These are phyloP conservation scores for Pangasius mekongensis DNA, from an alignment of 2,797 vertebrate species.

Conservation along the genomic window DNA sequence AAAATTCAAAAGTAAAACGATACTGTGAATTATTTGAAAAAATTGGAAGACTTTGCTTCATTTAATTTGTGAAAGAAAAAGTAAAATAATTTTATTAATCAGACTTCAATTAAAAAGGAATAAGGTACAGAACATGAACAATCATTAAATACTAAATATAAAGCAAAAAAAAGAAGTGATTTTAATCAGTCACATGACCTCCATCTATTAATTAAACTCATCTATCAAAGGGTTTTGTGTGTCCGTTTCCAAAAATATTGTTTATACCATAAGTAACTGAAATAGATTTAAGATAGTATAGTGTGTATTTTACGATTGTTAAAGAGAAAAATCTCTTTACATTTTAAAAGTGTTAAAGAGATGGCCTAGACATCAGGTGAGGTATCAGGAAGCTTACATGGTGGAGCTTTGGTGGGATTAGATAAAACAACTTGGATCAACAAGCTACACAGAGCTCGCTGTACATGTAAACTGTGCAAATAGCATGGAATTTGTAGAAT, in stretches of 20 bases:
- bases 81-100: not conserved
- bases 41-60: not conserved
- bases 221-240: not conserved
- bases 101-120: not conserved
- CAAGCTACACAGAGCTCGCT: not conserved
- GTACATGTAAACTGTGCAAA: not conserved
- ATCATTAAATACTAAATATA: not conserved
- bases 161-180: not conserved
- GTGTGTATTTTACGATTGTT: not conserved
- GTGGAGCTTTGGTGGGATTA: not conserved
- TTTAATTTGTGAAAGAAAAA: not conserved
- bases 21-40: too few relatives aligned
- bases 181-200: not conserved
- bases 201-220: too few relatives aligned
- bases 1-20: not conserved
- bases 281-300: not conserved
- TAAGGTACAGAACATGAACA: not conserved
- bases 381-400: not conserved
- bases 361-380: not conserved
- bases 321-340: not conserved
- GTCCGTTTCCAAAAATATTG: not conserved
- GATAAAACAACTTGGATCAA: not conserved
- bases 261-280: not conserved
- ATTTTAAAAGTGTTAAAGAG: not conserved
- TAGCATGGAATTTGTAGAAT: not conserved